A percentile compares a stretch with the other conserved stretches of the same genome.
Conservation (phyloP, 2,797 vertebrate species). For the Vespertilio murinus region DNA sequence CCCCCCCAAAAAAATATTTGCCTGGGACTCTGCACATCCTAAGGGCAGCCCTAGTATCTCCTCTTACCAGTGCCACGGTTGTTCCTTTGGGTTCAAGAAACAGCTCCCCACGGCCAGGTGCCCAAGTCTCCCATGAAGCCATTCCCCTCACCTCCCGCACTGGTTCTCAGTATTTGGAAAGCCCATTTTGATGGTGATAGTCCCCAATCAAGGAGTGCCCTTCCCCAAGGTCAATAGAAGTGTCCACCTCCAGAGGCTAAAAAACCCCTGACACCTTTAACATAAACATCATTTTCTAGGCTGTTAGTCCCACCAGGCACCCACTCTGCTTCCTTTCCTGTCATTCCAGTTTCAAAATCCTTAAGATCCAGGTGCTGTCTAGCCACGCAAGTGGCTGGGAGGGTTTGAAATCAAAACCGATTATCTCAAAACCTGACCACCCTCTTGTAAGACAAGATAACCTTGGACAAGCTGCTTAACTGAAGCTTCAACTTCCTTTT, state of each 20-base stretch:
- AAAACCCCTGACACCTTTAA: background rate
- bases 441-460: background rate
- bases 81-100: background rate
- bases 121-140: background rate
- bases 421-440: constrained; percentile 21
- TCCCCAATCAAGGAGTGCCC: background rate
- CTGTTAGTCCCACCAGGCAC: background rate
- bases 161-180: background rate
- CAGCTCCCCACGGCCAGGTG: background rate
- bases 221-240: background rate
- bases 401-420: background rate
- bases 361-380: background rate
- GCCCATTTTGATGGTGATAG: background rate
- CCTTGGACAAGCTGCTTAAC: background rate
- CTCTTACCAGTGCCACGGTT: background rate
- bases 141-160: background rate
- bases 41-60: background rate
- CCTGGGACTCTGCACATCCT: too few species aligned
- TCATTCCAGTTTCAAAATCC: background rate
- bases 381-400: background rate
- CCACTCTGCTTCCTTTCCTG: background rate
- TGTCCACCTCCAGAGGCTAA: background rate
- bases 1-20: background rate
- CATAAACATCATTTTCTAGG: background rate
- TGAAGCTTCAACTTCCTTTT: background rate